Conservation (phyloP, 2,888 invertebrate species). For the Apodemia duryi region DNA sequence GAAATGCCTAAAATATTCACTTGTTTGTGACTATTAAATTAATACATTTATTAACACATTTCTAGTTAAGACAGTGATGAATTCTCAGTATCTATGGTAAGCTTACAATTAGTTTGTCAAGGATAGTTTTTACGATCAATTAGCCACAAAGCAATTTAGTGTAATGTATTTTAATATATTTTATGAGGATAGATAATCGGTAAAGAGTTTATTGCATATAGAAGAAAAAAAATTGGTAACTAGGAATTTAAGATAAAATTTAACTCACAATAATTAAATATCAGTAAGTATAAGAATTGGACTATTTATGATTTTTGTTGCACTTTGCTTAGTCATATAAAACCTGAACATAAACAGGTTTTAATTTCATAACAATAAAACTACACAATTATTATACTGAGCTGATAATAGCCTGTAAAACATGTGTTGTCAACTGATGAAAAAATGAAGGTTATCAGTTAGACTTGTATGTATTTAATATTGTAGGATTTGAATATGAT, state of each 20-base stretch:
- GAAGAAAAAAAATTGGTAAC: neutral
- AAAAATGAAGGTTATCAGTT: too few species aligned
- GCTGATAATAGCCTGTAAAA: too few species aligned
- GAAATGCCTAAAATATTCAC: slow-evolving; percentile 25
- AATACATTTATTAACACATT: slow-evolving; percentile 8
- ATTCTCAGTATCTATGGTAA: slow-evolving; percentile 4
- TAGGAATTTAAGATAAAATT: neutral
- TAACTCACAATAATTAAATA: neutral
- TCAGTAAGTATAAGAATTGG: too few species aligned
- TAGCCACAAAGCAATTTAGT: slow-evolving; percentile 13
- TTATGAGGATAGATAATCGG: neutral
- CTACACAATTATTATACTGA: too few species aligned
- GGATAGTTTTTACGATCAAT: slow-evolving; percentile 2
- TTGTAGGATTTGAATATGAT: too few species aligned
- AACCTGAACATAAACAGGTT: too few species aligned
- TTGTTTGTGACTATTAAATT: slow-evolving; percentile 32
- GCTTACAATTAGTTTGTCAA: neutral
- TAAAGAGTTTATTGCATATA: neutral
- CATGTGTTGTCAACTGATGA: too few species aligned
- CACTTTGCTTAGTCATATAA: neutral
- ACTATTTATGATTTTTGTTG: neutral
- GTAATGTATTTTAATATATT: slow-evolving; percentile 8
- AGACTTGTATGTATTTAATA: too few species aligned
- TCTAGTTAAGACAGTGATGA: slow-evolving; percentile 15
- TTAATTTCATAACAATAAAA: too few species aligned